These are phyloP conservation scores for Mormyrus iriodes DNA, from an alignment of 2,113 vertebrate species.

Conservation along the genomic window DNA sequence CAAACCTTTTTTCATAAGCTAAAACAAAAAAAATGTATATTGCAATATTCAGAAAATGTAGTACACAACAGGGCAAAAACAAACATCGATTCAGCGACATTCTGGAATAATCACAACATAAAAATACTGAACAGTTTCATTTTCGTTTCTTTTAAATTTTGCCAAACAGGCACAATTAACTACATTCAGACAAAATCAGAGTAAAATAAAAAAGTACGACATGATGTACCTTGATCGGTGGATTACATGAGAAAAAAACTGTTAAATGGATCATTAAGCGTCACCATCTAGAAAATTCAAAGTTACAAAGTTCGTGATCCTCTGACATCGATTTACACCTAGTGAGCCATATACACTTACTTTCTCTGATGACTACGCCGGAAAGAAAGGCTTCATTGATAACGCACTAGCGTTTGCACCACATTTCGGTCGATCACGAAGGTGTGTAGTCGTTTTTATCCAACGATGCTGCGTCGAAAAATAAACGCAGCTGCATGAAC, in stretches of 20 bases:
- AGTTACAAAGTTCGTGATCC: background rate
- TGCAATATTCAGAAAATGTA: background rate
- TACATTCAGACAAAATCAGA: background rate
- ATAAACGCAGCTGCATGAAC: background rate
- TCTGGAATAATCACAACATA: background rate
- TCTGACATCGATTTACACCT: background rate
- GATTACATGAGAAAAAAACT: background rate
- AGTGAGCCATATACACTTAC: background rate
- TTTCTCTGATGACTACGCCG: background rate
- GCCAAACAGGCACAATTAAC: background rate
- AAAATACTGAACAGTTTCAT: slow-evolving; percentile 1
- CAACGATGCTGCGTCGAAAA: background rate
- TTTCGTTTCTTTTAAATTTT: slow-evolving; percentile 12
- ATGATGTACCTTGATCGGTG: background rate
- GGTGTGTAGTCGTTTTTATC: background rate
- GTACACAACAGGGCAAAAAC: background rate
- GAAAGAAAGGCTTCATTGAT: slow-evolving; percentile 6
- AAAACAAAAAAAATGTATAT: background rate
- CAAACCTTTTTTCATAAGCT: background rate
- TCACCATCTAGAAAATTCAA: background rate
- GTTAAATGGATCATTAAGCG: background rate
- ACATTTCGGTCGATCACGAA: background rate
- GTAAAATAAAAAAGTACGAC: background rate
- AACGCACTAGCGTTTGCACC: background rate
- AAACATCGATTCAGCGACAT: background rate